Percentiles rank a stretch among this genome's conserved stretches.
Evolutionary conservation across 2,113 vertebrate genomes (phyloP).

Genomic region (Rynchops niger): DNA sequence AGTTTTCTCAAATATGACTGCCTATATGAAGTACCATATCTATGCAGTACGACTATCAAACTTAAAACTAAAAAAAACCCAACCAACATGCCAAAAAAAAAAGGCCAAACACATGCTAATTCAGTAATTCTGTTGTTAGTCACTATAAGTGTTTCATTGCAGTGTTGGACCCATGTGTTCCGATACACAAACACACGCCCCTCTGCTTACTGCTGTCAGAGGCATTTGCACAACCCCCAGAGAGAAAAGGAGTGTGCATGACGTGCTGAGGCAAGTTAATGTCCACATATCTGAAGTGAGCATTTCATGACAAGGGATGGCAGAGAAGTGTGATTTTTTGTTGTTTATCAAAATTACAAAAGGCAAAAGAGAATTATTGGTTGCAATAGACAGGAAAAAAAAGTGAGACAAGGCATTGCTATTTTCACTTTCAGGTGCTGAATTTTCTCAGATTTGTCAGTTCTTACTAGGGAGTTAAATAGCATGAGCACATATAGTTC

Average conservation of each 20-base stretch:
- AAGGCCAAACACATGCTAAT: neutral
- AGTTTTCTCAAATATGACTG: neutral
- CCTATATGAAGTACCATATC: neutral
- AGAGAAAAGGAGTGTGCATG: fast-evolving
- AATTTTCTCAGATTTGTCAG: neutral
- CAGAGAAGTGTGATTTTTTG: neutral
- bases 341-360: neutral
- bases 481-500: neutral
- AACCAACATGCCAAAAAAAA: neutral
- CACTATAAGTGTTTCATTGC: neutral
- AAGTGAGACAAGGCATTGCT: neutral
- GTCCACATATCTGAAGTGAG: neutral
- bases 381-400: neutral
- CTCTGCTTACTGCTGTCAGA: neutral
- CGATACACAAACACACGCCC: neutral
- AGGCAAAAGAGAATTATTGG: neutral
- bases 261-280: neutral
- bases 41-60: neutral
- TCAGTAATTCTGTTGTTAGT: neutral
- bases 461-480: neutral
- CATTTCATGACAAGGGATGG: neutral
- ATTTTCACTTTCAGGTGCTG: neutral
- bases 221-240: neutral
- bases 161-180: fast-evolving
- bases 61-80: neutral